phyloP scores from a whole-genome alignment of 2,113 vertebrate species.

The Brachyistius frenatus region DNA sequence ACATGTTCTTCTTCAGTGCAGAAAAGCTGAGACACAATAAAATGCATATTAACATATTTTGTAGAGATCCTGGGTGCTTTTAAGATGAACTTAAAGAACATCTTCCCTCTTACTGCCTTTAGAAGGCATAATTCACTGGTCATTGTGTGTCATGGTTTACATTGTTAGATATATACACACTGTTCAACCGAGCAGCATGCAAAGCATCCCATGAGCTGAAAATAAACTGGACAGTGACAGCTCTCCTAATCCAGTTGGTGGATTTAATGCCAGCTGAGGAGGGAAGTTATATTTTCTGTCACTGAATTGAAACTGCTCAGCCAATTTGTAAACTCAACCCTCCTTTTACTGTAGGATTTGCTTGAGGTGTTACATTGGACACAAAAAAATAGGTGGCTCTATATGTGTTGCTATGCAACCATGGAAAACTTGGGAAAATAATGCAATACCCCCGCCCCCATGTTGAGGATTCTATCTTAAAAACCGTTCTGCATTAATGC shows the following conservation, averaged over 20 bases:
- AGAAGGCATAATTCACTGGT: not conserved
- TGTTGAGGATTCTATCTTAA: constrained; percentile 24
- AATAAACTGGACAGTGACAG: constrained; percentile 35
- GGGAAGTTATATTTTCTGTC: constrained; percentile 25
- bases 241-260: constrained; percentile 42
- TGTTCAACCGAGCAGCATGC: not conserved
- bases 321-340: constrained; percentile 6
- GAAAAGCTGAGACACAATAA: not conserved
- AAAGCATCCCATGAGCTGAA: constrained; percentile 21
- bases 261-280: constrained; percentile 49
- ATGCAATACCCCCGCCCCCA: not conserved
- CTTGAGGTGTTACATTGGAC: constrained; percentile 16
- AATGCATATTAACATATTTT: not conserved
- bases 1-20: not conserved
- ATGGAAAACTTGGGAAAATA: constrained; percentile 15
- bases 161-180: constrained; percentile 1
- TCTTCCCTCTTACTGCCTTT: not conserved
- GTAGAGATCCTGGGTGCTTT: no score
- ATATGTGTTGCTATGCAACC: constrained; percentile 42
- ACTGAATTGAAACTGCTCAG: constrained; percentile 4
- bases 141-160: not conserved
- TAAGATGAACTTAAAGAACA: no score
- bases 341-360: constrained; percentile 18
- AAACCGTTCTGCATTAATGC: constrained; percentile 34
- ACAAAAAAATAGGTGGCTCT: constrained; percentile 16